Evolutionary conservation across 1,140 invertebrate genomes (phyloP).

Genomic region (Rhyzopertha dominica): DNA sequence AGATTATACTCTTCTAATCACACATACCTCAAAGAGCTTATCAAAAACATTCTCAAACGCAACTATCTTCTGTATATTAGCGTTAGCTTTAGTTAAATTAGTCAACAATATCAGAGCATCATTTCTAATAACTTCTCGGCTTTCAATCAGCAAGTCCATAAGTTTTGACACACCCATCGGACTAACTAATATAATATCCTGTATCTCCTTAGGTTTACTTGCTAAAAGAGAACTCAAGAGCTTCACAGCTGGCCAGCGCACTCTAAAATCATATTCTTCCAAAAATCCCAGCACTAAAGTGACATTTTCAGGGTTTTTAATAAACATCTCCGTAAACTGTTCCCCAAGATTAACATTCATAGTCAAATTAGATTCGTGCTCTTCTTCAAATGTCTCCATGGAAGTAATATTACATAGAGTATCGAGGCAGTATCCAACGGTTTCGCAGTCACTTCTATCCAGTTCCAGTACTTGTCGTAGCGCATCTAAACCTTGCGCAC

Average conservation of each 20-base stretch:
- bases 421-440: conserved; percentile 86
- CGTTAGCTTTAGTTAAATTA: conserved; percentile 91
- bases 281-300: conserved; percentile 77
- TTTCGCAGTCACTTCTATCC: conserved; percentile 85
- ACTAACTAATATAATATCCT: conserved; percentile 90
- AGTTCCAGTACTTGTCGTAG: conserved; percentile 75
- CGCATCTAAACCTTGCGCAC: conserved; percentile 89
- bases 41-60: conserved; percentile 99
- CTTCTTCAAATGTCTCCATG: conserved; percentile 77
- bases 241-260: conserved; percentile 82
- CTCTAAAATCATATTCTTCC: conserved; percentile 94
- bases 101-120: conserved; percentile 91
- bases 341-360: conserved; percentile 64
- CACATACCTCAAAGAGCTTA: conserved; percentile 84
- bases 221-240: conserved; percentile 75
- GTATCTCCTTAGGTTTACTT: conserved; percentile 85
- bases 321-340: conserved; percentile 98
- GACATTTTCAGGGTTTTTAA: conserved; percentile 87
- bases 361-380: conserved; percentile 52
- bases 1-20: too few species aligned
- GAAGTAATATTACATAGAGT: conserved; percentile 87
- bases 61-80: conserved; percentile 99
- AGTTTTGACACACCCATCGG: conserved; percentile 97
- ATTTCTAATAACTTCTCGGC: conserved; percentile 93
- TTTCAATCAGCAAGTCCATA: conserved; percentile 93